Evolutionary conservation across 2,113 vertebrate species (phyloP), one percentile per base, ranked within the genome.

Genomic region (Acrocephalus kingi): DNA sequence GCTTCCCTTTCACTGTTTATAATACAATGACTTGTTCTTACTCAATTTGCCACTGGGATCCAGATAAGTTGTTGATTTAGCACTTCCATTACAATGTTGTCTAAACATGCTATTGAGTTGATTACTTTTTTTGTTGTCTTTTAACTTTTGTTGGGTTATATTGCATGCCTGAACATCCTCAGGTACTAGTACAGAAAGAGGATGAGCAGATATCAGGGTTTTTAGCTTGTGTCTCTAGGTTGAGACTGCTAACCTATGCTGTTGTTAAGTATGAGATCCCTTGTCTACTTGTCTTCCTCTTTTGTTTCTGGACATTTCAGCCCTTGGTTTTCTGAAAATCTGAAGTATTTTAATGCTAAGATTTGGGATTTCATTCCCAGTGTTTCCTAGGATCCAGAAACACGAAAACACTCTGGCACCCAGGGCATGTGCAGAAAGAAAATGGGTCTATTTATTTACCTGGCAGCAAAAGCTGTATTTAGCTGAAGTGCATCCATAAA

Each of bases 11-110:
- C 68, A 55, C 39, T 90, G 76, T 94, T 95, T 90, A 91, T 83
- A 93, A 84, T 72, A 95, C 87, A 90, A 64, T 71, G 27, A 16
- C 55, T 96, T 90, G 49, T 62, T 89, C 84, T 93, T 85, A 23
- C n/a, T 90, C 35, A 48, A 2, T 88, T 93, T 96, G 90, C 85
- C 35, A 23, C 52, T 93, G 80, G 83, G 83, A 68, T 90, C 39
- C 25, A 88, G 83, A 95, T 90, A 94, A 93, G 92, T 39, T 91
- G 75, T 93, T 95, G 79, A 85, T 59, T 90, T 95, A 91, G 45
- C 79, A 54, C 68, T 93, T 93, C 75, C 83, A 71, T 96, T 81
- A 61, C 52, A 28, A 18, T 88, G 82, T 92, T 96, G 93, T 67
- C 62, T 94, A 95, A 96, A 95, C 90, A 67, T 46, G 67, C 43